phyloP scores from a whole-genome alignment of 2,888 invertebrate genomes.

The Liodrosophila aerea region DNA sequence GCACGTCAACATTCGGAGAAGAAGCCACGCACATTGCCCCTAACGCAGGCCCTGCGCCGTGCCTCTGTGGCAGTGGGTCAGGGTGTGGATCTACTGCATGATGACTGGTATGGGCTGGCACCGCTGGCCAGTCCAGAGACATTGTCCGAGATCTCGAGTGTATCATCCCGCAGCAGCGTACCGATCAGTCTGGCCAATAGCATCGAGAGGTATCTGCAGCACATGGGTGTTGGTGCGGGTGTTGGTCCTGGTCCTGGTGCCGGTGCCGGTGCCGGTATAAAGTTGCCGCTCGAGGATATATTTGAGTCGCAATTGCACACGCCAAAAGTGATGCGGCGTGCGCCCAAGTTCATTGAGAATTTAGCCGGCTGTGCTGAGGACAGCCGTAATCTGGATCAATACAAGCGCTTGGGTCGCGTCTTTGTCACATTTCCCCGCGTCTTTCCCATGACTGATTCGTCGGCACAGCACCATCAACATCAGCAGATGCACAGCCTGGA shows the following conservation, averaged over 20 bases:
- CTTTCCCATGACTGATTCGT: slow-evolving; percentile 53
- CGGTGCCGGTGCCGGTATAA: slow-evolving; percentile 49
- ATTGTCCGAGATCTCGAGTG: slow-evolving; percentile 90
- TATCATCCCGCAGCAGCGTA: slow-evolving; percentile 87
- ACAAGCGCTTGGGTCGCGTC: slow-evolving; percentile 84
- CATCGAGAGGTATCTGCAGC: slow-evolving; percentile 81
- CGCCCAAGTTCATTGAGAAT: slow-evolving; percentile 86
- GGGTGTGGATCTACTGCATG: slow-evolving; percentile 84
- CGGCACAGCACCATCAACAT: slow-evolving; percentile 64
- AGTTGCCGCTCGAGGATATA: slow-evolving; percentile 79
- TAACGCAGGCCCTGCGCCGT: slow-evolving; percentile 72
- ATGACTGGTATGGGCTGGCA: slow-evolving; percentile 88
- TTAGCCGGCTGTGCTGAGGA: slow-evolving; percentile 87
- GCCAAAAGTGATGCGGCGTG: slow-evolving; percentile 85
- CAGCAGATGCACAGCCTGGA: slow-evolving; percentile 83
- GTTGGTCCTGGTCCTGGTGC: neutral
- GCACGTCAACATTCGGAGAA: slow-evolving; percentile 78
- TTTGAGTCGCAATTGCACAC: slow-evolving; percentile 83
- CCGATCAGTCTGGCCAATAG: slow-evolving; percentile 83
- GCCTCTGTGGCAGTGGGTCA: slow-evolving; percentile 67
- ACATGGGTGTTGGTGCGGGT: slow-evolving; percentile 49
- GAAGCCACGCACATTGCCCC: slow-evolving; percentile 71
- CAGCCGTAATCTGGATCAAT: slow-evolving; percentile 84
- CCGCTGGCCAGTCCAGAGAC: slow-evolving; percentile 93
- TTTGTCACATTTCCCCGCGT: slow-evolving; percentile 82